Base-by-base conservation (phyloP, 2,113 vertebrate species). In the Fregetta grallaria region DNA sequence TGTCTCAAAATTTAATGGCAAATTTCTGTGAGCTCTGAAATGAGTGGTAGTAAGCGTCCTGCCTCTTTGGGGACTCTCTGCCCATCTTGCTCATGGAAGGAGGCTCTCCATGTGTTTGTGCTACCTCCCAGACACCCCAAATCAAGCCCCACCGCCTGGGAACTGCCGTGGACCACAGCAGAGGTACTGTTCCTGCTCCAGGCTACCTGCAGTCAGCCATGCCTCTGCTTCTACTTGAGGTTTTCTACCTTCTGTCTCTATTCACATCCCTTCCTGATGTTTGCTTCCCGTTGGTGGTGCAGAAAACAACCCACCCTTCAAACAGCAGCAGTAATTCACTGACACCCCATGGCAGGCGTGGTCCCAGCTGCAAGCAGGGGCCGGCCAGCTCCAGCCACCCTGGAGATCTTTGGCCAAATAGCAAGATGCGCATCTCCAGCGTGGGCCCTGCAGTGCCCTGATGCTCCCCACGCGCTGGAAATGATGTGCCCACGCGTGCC, bases 401-500 rank as follows among this genome's bases (percentile, higher is more conserved):
- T 53, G 50, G 52, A 29, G 34, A 71, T 45, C 47, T 45, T 72
- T 49, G 38, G 7, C 18, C 19, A 13, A 26, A 58, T 7, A 49
- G 38, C 38, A 62, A 36, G 73, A 55, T 9, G 15, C 2, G 3
- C 15, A 21, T 32, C 29, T 29, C n/a, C 20, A 32, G n/a, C 11
- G 1, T 23, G 30, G 67, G n/a, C 17, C 25, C 27, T 61, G 52
- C 75, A 49, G 13, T 0, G 3, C 22, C 50, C 16, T 21, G 36
- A 10, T 66, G n/a, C 52, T 85, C 34, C 78, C 38, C 1, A 1
- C 18, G 16, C 13, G 32, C 56, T 75, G 56, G 47, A 36, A 40
- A 23, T 4, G n/a, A 11, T 38, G 15, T 16, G 38, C 6, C 40
- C 32, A 25, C 1, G 6, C 1, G 1, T 52, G 10, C 20, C 3